Conservation (phyloP, 2,888 invertebrate species). For the Lithosia quadra region DNA sequence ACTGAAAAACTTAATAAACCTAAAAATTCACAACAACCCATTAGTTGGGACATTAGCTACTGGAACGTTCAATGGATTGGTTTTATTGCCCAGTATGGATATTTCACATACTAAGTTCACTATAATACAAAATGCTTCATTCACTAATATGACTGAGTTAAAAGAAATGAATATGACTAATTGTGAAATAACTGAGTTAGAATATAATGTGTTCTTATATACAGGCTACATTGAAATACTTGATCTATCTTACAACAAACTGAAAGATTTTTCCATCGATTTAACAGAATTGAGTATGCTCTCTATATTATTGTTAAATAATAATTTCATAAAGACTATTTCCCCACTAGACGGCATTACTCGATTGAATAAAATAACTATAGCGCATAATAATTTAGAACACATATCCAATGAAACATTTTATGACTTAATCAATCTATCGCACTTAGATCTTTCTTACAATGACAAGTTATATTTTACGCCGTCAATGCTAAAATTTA, state of each 20-base stretch:
- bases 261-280: conserved; percentile 63
- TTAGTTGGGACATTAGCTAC: conserved; percentile 59
- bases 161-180: conserved; percentile 66
- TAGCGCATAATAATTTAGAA: conserved; percentile 62
- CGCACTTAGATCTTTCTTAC: conserved; percentile 65
- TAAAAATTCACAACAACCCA: conserved; percentile 69
- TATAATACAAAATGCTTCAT: conserved; percentile 65
- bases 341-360: conserved; percentile 51
- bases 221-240: conserved; percentile 62
- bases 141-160: conserved; percentile 65
- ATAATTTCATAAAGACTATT: conserved; percentile 63
- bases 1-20: conserved; percentile 58
- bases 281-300: conserved; percentile 59
- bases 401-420: conserved; percentile 53
- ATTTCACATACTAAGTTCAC: conserved; percentile 63
- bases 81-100: conserved; percentile 64
- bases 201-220: conserved; percentile 65
- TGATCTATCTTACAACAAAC: conserved; percentile 70
- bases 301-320: conserved; percentile 58
- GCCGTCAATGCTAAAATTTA: conserved; percentile 43
- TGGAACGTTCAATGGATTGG: conserved; percentile 67
- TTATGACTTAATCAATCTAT: conserved; percentile 52
- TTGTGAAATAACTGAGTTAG: conserved; percentile 60
- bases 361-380: conserved; percentile 52
- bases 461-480: conserved; percentile 61